phyloP scores from a whole-genome alignment of 2,797 vertebrate genomes.

The Danionella dracula region DNA sequence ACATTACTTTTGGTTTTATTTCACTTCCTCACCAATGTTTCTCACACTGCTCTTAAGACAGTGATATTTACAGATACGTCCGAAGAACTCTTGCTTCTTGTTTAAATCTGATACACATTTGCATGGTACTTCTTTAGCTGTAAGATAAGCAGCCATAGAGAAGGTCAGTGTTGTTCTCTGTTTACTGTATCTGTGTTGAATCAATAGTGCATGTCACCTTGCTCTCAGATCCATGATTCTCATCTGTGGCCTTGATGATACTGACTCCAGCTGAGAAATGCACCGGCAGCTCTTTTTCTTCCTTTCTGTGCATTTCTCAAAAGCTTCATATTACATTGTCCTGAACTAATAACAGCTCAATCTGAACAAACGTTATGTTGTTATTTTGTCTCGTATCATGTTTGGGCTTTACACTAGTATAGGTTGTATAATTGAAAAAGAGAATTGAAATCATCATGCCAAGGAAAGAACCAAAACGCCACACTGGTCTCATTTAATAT shows the following conservation, averaged over 20 bases:
- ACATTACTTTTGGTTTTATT: no score
- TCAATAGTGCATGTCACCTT: conserved; percentile 36
- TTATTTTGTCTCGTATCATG: no score
- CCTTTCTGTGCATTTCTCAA: not conserved
- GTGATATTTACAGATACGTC: not conserved
- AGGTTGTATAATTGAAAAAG: no score
- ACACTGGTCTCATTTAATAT: no score
- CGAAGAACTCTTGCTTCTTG: not conserved
- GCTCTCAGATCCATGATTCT: conserved; percentile 17
- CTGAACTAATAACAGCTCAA: not conserved
- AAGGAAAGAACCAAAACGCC: no score
- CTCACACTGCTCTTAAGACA: no score
- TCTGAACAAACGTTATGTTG: no score
- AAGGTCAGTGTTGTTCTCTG: conserved; percentile 34
- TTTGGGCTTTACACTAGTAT: no score
- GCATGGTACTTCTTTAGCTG: conserved; percentile 17
- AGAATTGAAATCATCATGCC: no score
- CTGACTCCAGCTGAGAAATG: conserved; percentile 15
- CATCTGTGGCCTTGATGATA: conserved; percentile 1
- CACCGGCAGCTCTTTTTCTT: conserved; percentile 14
- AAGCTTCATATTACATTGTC: not conserved
- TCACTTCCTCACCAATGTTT: no score
- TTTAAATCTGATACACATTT: conserved; percentile 15
- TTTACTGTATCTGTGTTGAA: conserved; percentile 18
- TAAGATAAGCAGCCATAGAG: conserved; percentile 33